Evolutionary conservation across 2,797 vertebrate genomes (phyloP), one percentile per base, ranked within the genome.

Genomic region (Chelonia mydas): DNA sequence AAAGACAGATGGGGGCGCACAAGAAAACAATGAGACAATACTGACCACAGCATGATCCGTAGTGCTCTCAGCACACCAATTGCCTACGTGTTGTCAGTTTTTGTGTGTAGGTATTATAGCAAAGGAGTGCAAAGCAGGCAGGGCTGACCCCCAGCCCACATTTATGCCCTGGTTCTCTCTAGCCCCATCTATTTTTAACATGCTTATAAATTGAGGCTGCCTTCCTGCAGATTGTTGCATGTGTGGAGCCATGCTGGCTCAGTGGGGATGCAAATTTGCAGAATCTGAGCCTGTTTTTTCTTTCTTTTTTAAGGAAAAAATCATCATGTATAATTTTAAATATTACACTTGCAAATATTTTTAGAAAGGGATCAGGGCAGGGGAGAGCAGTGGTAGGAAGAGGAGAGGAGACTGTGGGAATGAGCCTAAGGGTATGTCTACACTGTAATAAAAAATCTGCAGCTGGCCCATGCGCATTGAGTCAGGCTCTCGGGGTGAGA

Each of bases 131-230:
- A 0, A 16, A 27, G 7, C 28, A 2, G 2, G 1, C 3, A 31
- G 4, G 17, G 11, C 28, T 93, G 92, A 88, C 13, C 51, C 3
- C 1, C 37, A 57, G 33, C n/a, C 13, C 2, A 25, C 37, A 41
- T 2, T 37, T n/a, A 49, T 79, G 27, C 50, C 59, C 85, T n/a
- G 37, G 11, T 31, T 95, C 27, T 55, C 41, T 81, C 86, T 81
- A 47, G 92, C 23, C 37, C 21, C 21, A 72, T 25, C 21, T 21
- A 37, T 25, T 72, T 41, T 72, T 72, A 25, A 86, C 23, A 37
- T 0, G 0, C 50, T 37, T 78, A 25, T 80, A 28, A 80, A 31
- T 11, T 41, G 41, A 9, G 27, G 0, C 31, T 2, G 0, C n/a
- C 31, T 57, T 50, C 50, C 59, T 76, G 0, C 23, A 87, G 33